phyloP scores from a whole-genome alignment of 2,797 vertebrate genomes.

The Babyrousa celebensis region DNA sequence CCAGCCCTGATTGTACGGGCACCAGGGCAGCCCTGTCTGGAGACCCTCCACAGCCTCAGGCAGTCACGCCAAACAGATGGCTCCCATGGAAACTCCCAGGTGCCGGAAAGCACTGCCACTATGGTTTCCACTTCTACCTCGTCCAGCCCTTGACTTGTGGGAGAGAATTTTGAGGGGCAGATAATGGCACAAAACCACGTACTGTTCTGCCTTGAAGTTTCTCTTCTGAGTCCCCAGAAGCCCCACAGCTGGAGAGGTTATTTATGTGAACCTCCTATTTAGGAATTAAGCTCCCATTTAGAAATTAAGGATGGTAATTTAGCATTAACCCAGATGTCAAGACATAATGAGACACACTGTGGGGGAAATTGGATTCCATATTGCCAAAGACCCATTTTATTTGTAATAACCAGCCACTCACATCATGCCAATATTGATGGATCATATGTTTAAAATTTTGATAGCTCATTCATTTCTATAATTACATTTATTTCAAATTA shows the following conservation, averaged over 20 bases:
- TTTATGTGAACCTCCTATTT: conserved; percentile 92
- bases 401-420: conserved; percentile 93
- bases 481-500: conserved; percentile 95
- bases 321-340: conserved; percentile 94
- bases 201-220: conserved; percentile 79
- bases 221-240: conserved; percentile 84
- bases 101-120: not conserved
- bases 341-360: conserved; percentile 92
- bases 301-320: conserved; percentile 93
- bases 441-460: conserved; percentile 94
- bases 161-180: not conserved
- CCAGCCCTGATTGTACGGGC: rapidly evolving
- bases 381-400: conserved; percentile 92
- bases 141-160: not conserved
- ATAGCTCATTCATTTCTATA: conserved; percentile 97
- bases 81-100: not conserved
- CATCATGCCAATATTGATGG: conserved; percentile 94
- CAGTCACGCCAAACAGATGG: not conserved
- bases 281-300: conserved; percentile 92
- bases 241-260: conserved; percentile 90
- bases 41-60: not conserved
- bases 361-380: conserved; percentile 92
- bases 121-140: not conserved
- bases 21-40: not conserved
- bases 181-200: conserved; percentile 64